phyloP scores from a whole-genome alignment of 2,888 invertebrate genomes.

The Eristalinus aeneus region DNA sequence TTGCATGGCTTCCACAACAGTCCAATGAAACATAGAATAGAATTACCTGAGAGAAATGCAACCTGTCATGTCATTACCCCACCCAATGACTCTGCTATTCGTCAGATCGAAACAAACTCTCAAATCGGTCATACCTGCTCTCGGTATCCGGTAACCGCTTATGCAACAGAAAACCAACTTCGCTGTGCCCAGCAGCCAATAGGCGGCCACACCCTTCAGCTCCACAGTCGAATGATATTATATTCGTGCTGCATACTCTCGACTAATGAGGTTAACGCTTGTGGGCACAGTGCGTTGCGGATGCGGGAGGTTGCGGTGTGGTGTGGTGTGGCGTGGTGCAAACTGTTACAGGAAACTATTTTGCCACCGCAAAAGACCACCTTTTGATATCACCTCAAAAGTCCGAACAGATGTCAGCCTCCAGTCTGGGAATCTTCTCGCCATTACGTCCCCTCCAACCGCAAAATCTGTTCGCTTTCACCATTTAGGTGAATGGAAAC shows the following conservation, averaged over 20 bases:
- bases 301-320: not conserved
- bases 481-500: not conserved
- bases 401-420: slow-evolving; percentile 46
- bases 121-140: not conserved
- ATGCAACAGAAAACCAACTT: slow-evolving; percentile 24
- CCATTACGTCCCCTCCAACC: slow-evolving; percentile 38
- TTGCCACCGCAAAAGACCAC: slow-evolving; percentile 36
- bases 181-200: slow-evolving; percentile 2
- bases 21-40: no score
- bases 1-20: no score
- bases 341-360: slow-evolving; percentile 57
- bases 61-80: not conserved
- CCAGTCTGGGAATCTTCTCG: slow-evolving; percentile 31
- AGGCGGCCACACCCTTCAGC: not conserved
- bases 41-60: no score
- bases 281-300: not conserved
- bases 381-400: slow-evolving; percentile 41
- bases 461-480: slow-evolving; percentile 24
- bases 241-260: slow-evolving; percentile 41
- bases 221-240: slow-evolving; percentile 16
- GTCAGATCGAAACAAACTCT: not conserved
- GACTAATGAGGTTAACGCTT: slow-evolving; percentile 49
- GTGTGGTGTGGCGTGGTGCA: not conserved
- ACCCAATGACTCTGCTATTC: not conserved
- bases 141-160: not conserved